Evolutionary conservation across 2,113 vertebrate species (phyloP).

Genomic region (Bucco capensis): DNA sequence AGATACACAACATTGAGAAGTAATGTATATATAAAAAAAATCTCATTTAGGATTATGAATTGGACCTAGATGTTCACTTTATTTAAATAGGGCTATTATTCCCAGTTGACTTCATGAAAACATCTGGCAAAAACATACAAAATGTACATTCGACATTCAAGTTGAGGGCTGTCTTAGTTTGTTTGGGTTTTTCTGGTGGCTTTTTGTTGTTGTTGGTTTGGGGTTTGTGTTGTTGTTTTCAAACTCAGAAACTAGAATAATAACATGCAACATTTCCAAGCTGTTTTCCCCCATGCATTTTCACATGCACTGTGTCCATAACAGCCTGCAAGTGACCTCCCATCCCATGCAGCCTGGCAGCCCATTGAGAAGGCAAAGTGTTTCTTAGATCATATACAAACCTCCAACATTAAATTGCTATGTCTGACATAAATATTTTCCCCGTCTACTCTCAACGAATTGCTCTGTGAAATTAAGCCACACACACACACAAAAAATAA

Average conservation of each 20-base stretch:
- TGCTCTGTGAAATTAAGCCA: constrained; percentile 89
- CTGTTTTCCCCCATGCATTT: constrained; percentile 69
- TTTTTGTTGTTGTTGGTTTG: neutral
- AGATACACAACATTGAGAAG: neutral
- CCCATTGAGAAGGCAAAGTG: constrained; percentile 72
- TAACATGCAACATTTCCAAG: constrained; percentile 69
- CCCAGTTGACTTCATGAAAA: constrained; percentile 64
- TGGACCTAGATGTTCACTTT: neutral
- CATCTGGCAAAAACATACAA: neutral
- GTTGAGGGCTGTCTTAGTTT: neutral
- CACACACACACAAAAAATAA: constrained; percentile 4
- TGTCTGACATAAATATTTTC: constrained; percentile 99
- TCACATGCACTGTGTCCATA: constrained; percentile 76
- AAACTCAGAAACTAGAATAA: neutral
- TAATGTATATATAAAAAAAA: neutral
- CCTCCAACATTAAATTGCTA: constrained; percentile 99
- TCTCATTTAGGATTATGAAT: neutral
- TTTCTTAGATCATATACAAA: constrained; percentile 86
- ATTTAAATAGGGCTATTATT: constrained; percentile 54
- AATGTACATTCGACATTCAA: neutral
- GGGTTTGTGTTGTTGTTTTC: neutral
- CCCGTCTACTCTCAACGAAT: constrained; percentile 94
- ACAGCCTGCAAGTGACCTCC: constrained; percentile 86
- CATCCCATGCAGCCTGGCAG: constrained; percentile 80
- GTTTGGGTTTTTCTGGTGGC: no score